phyloP scores from a whole-genome alignment of 2,797 vertebrate species.

The Danio aesculapii region DNA sequence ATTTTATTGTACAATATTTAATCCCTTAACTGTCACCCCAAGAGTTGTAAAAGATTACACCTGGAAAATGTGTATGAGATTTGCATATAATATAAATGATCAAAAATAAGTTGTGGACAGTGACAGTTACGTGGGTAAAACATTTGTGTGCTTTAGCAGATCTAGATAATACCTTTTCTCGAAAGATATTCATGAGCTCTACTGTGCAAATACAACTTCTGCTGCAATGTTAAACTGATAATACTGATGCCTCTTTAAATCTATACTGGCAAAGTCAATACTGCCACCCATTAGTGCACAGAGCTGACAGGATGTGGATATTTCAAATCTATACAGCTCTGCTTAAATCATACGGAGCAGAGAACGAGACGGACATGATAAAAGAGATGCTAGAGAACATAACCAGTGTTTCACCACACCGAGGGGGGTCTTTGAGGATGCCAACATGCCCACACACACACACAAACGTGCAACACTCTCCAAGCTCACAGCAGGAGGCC shows the following conservation, averaged over 20 bases:
- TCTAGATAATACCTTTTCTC: not conserved
- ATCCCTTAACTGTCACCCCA: too few species aligned
- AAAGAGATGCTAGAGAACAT: not conserved
- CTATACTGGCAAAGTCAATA: conserved; percentile 1
- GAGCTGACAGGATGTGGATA: not conserved
- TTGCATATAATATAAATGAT: too few species aligned
- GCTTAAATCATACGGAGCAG: not conserved
- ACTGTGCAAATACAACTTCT: not conserved
- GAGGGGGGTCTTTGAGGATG: conserved; percentile 2
- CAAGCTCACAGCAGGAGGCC: conserved; percentile 11
- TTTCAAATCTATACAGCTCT: conserved; percentile 13
- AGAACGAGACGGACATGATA: not conserved
- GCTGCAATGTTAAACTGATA: not conserved
- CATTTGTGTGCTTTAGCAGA: not conserved
- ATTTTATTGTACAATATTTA: too few species aligned
- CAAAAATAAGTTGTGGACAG: too few species aligned
- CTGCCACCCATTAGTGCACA: conserved; percentile 2
- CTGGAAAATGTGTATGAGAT: too few species aligned
- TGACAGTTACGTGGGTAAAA: too few species aligned
- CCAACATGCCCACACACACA: conserved; percentile 16
- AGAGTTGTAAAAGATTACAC: too few species aligned
- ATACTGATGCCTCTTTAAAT: not conserved
- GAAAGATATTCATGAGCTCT: not conserved
- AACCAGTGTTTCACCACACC: not conserved
- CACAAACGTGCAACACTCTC: conserved; percentile 41